Conservation (phyloP, 2,797 vertebrate species). For the Spondyliosoma cantharus region DNA sequence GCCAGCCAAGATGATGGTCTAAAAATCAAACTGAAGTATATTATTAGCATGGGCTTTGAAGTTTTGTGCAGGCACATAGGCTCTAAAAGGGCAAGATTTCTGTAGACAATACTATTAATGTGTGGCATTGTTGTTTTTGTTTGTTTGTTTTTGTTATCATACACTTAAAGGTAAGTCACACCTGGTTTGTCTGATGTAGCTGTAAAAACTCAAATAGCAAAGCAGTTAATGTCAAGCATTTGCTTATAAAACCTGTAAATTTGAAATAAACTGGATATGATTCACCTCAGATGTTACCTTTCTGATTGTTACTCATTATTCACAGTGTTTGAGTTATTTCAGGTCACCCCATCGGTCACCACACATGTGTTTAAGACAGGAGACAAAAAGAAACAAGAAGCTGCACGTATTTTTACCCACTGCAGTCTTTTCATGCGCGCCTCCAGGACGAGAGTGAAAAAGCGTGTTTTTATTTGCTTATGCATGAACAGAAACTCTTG, state of each 20-base stretch:
- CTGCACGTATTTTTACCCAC: neutral
- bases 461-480: constrained; percentile 52
- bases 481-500: constrained; percentile 44
- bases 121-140: neutral
- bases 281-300: neutral
- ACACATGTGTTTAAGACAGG: neutral
- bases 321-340: neutral
- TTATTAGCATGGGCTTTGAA: neutral
- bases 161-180: neutral
- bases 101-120: neutral
- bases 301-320: neutral
- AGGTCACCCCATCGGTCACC: rapidly evolving
- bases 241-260: neutral
- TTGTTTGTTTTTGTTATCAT: neutral
- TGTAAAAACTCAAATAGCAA: constrained; percentile 3
- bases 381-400: neutral
- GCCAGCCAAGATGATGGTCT: neutral
- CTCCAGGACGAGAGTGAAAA: constrained; percentile 38
- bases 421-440: constrained; percentile 3
- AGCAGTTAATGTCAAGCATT: neutral
- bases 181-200: neutral
- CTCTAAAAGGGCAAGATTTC: neutral
- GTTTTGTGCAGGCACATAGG: neutral
- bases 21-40: neutral
- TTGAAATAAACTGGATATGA: neutral